Evolutionary conservation across 2,797 vertebrate genomes (phyloP).

Genomic region (Enteromius radiatus): DNA sequence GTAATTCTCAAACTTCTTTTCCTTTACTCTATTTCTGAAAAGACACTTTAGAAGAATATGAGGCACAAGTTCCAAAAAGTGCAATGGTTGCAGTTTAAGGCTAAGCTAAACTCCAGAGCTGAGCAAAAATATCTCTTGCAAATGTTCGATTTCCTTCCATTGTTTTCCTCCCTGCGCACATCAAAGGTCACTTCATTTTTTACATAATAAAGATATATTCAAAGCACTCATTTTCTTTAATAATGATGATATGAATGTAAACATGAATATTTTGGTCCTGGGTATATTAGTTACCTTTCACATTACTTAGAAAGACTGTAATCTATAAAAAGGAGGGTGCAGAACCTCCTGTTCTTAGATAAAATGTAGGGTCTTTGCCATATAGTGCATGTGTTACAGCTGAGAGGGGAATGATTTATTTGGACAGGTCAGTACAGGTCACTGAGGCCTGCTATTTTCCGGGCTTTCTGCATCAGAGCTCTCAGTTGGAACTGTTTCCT

Average conservation of each 20-base stretch:
- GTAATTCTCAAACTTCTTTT: background rate
- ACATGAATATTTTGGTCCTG: constrained; percentile 34
- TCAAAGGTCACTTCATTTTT: constrained; percentile 42
- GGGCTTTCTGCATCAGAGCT: constrained; percentile 98
- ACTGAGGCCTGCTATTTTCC: constrained; percentile 96
- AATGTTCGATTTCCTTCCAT: constrained; percentile 14
- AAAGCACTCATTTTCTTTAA: constrained; percentile 9
- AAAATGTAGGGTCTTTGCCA: background rate
- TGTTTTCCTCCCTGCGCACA: background rate
- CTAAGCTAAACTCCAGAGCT: constrained; percentile 1
- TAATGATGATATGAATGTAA: constrained; percentile 17
- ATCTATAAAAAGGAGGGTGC: constrained; percentile 7
- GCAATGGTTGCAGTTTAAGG: constrained; percentile 27
- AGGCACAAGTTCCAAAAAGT: constrained; percentile 28
- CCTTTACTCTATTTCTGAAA: background rate
- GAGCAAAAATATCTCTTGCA: background rate
- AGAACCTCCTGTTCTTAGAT: background rate
- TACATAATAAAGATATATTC: background rate
- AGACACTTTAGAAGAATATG: constrained; percentile 28
- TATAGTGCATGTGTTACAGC: background rate
- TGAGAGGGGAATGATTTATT: constrained; percentile 14
- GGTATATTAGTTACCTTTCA: constrained; percentile 1
- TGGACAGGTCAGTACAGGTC: constrained; percentile 91
- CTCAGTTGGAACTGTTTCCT: constrained; percentile 99
- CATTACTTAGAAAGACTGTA: background rate